A percentile compares a stretch with the other conserved stretches of the same genome.
phyloP scores from a whole-genome alignment of 2,113 vertebrate species.

The Percina caprodes region DNA sequence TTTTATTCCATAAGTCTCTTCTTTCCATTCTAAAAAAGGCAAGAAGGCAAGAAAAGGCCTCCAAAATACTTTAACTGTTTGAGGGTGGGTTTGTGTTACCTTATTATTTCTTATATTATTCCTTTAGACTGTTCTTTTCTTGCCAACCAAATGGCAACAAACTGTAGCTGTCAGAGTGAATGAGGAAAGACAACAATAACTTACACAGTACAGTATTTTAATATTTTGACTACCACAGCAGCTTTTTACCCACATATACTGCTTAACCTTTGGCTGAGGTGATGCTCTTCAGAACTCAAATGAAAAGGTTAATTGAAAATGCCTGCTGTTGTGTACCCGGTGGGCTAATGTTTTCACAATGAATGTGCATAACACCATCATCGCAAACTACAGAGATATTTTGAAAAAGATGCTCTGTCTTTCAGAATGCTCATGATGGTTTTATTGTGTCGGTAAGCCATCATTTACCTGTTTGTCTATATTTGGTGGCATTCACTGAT shows the following conservation, averaged over 20 bases:
- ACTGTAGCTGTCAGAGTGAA: neutral
- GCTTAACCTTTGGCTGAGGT: conserved; percentile 19
- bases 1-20: neutral
- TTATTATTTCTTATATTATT: conserved; percentile 1
- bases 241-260: neutral
- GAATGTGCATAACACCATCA: conserved; percentile 3
- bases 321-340: conserved; percentile 10
- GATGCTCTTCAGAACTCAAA: conserved; percentile 6
- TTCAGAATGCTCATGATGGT: conserved; percentile 15
- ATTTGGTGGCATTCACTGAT: conserved; percentile 57
- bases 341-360: conserved; percentile 29
- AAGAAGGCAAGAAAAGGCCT: neutral
- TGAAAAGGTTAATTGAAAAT: conserved; percentile 28
- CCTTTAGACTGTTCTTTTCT: neutral
- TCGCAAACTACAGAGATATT: conserved; percentile 30
- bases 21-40: neutral
- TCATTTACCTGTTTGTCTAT: conserved; percentile 57
- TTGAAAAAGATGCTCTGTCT: conserved; percentile 43
- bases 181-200: conserved; percentile 16
- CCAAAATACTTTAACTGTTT: neutral
- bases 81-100: neutral
- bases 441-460: conserved; percentile 55
- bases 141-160: neutral
- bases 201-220: neutral
- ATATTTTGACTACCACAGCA: conserved; percentile 5